Evolutionary conservation across 2,888 invertebrate species (phyloP), one percentile per base, ranked within the genome.

Genomic region (Amphipoea lucens): DNA sequence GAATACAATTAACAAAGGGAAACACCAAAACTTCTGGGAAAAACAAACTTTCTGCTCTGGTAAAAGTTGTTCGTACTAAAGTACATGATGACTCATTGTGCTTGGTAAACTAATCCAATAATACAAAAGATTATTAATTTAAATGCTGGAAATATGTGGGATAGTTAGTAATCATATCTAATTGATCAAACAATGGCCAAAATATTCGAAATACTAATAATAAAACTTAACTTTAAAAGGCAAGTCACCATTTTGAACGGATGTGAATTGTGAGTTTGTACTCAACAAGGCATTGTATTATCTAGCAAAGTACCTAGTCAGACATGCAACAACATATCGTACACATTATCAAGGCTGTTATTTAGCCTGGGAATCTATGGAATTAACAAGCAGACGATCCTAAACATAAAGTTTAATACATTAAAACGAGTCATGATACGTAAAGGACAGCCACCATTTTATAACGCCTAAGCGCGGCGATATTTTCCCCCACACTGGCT

Each of bases 211-310:
- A 86, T 89, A 87, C 71, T 73, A 76, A 45, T 77, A 87, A 68
- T 86, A 82, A 80, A 85, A 87, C 81, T 80, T 89, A 92, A 93
- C 88, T 90, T 74, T 92, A 94, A 95, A 95, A 94, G 94, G 95
- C 95, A 96, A 96, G 97, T 96, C 97, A 97, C 97, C 97, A 97
- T 97, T 97, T 97, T 97, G 97, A 97, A 97, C 97, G 97, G 97
- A 97, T 96, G 95, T 96, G 94, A 83, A 89, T 87, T 82, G 87
- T 74, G 76, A 95, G 93, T 94, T 80, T 93, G 94, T 93, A 94
- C 92, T 94, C 92, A 95, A 96, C 96, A 96, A 96, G 94, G 96
- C 95, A 94, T 94, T 95, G 94, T 94, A 93, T 91, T 94, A 92
- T 89, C 83, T 89, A 90, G 88, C 89, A 85, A 90, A 91, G 91